Evolutionary conservation across 2,113 vertebrate species (phyloP).

Genomic region (Corythoichthys intestinalis): DNA sequence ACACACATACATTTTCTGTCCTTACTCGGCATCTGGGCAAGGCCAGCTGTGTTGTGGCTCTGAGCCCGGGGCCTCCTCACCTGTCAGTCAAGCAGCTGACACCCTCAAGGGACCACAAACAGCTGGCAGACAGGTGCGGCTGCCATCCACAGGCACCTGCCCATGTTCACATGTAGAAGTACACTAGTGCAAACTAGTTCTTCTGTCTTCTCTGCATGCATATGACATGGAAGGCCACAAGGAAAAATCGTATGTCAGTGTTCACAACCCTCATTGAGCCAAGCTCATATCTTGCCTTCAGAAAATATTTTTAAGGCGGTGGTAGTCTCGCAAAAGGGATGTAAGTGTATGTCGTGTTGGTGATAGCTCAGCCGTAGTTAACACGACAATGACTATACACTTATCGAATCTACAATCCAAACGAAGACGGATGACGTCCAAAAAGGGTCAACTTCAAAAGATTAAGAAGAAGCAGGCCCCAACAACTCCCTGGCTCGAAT

Average conservation of each 20-base stretch:
- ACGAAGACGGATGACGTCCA: no score
- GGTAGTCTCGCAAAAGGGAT: no score
- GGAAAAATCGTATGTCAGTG: conserved; percentile 20
- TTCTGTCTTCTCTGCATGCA: conserved; percentile 7
- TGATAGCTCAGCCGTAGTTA: no score
- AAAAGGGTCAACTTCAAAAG: no score
- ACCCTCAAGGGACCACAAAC: conserved; percentile 57
- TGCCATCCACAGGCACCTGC: conserved; percentile 48
- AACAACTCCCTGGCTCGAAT: no score
- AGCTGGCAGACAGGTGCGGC: conserved; percentile 69
- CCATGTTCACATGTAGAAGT: conserved; percentile 21
- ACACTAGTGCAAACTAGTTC: conserved; percentile 9
- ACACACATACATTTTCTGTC: conserved; percentile 35
- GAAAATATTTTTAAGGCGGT: not conserved
- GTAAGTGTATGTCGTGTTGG: no score
- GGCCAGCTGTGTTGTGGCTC: conserved; percentile 66
- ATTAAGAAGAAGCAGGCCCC: no score
- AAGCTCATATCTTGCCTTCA: not conserved
- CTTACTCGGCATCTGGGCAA: conserved; percentile 59
- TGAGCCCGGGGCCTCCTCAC: conserved; percentile 56
- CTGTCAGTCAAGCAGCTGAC: conserved; percentile 64
- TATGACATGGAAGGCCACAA: conserved; percentile 20
- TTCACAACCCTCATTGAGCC: not conserved
- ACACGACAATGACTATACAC: no score
- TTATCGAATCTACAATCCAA: no score